phyloP scores from a whole-genome alignment of 92 coral and sea anemone genomes.

The Ricordea florida region DNA sequence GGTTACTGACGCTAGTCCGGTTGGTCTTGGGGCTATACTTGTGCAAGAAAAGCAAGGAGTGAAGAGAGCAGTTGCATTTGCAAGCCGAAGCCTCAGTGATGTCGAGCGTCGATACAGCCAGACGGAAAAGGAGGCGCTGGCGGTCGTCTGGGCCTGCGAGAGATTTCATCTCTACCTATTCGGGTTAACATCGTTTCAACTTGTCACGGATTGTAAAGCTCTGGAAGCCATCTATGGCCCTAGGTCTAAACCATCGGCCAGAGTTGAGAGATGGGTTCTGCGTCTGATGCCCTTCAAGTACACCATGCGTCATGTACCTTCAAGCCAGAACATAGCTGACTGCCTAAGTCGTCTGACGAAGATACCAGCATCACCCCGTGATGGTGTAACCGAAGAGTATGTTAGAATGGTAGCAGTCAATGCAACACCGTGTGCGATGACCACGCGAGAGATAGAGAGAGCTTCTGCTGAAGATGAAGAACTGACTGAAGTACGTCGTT shows the following conservation, averaged over 20 bases:
- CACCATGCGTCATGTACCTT: background rate
- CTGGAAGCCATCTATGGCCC: slow-evolving; percentile 15
- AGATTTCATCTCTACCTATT: slow-evolving; percentile 12
- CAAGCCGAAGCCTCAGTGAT: slow-evolving; percentile 16
- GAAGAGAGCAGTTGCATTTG: slow-evolving; percentile 9
- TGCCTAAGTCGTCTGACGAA: slow-evolving; percentile 20
- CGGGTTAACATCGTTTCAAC: slow-evolving; percentile 7
- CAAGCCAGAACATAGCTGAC: too few species aligned
- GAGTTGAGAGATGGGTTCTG: slow-evolving; percentile 37
- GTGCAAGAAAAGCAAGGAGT: too few species aligned
- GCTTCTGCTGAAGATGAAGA: slow-evolving; percentile 43
- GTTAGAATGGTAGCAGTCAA: slow-evolving; percentile 22
- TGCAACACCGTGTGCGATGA: slow-evolving; percentile 49
- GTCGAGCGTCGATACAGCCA: slow-evolving; percentile 10
- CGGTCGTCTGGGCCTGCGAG: slow-evolving; percentile 25
- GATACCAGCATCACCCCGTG: background rate
- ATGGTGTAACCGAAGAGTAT: slow-evolving; percentile 17
- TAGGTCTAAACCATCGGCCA: slow-evolving; percentile 29
- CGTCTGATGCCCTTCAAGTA: slow-evolving; percentile 2
- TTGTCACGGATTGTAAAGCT: slow-evolving; percentile 24
- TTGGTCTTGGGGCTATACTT: too few species aligned
- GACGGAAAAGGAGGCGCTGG: slow-evolving; percentile 7
- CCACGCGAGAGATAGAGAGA: slow-evolving; percentile 29
- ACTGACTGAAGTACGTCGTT: slow-evolving; percentile 16
- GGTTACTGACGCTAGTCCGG: too few species aligned